phyloP scores from a whole-genome alignment of 2,888 invertebrate genomes.

The Epistrophella euchroma region DNA sequence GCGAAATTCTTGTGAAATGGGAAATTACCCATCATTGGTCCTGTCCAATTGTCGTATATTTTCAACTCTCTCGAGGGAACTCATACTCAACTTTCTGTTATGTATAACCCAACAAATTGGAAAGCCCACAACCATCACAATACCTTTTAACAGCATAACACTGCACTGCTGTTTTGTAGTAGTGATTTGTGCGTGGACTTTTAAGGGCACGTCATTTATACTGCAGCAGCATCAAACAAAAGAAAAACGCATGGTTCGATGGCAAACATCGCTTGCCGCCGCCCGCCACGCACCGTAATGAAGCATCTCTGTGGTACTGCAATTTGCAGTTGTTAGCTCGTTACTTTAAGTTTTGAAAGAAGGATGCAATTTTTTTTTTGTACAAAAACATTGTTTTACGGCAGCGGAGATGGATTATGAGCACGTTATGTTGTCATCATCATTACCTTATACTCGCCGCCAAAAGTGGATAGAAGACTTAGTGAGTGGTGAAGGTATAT shows the following conservation, averaged over 20 bases:
- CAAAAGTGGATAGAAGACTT: constrained; percentile 43
- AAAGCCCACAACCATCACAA: constrained; percentile 43
- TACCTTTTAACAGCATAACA: constrained; percentile 38
- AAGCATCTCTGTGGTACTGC: constrained; percentile 38
- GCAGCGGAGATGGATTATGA: constrained; percentile 74
- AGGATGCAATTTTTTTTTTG: constrained; percentile 23
- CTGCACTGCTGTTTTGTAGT: neutral
- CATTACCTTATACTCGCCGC: constrained; percentile 53
- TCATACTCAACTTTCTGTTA: constrained; percentile 71
- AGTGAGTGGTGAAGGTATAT: constrained; percentile 52
- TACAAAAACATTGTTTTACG: neutral
- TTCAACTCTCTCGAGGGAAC: constrained; percentile 52
- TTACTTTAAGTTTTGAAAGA: constrained; percentile 47
- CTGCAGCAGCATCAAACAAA: constrained; percentile 19
- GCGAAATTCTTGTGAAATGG: constrained; percentile 42
- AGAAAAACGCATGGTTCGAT: constrained; percentile 33
- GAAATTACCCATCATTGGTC: constrained; percentile 53
- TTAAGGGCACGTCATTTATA: constrained; percentile 73
- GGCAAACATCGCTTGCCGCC: constrained; percentile 27
- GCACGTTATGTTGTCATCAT: constrained; percentile 76
- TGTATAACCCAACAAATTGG: constrained; percentile 66
- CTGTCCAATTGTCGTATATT: constrained; percentile 52
- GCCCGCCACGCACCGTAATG: constrained; percentile 53
- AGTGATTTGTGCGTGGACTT: constrained; percentile 74
- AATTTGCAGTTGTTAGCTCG: constrained; percentile 58